These are phyloP conservation scores for Zaprionus africanus DNA, from an alignment of 1,140 invertebrate species.

Conservation along the genomic window DNA sequence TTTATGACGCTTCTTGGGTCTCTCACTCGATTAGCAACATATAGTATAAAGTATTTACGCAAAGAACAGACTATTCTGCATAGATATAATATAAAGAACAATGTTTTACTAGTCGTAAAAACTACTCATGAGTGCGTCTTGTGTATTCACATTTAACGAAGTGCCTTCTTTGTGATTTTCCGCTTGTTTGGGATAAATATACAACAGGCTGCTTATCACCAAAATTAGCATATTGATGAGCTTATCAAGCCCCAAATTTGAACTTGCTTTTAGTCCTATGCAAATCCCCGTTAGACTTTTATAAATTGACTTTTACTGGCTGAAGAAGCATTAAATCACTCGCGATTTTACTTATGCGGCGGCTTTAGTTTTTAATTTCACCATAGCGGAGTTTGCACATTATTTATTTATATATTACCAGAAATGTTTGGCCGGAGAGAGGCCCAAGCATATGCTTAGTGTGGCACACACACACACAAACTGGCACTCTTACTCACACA, in stretches of 20 bases:
- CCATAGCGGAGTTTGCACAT: slow-evolving; percentile 34
- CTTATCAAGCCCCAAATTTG: background rate
- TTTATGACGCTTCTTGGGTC: background rate
- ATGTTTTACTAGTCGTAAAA: background rate
- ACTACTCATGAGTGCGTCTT: background rate
- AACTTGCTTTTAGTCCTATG: background rate
- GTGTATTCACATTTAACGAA: background rate
- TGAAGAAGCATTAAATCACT: slow-evolving; percentile 35
- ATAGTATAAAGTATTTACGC: background rate
- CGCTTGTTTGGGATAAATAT: background rate
- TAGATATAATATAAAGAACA: background rate
- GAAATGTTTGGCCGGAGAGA: slow-evolving; percentile 26
- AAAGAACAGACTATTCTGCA: background rate
- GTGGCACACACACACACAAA: slow-evolving; percentile 11
- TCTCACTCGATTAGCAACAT: background rate
- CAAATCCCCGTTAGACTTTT: background rate
- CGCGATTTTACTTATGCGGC: slow-evolving; percentile 18
- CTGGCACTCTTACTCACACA: background rate
- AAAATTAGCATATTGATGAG: slow-evolving; percentile 32
- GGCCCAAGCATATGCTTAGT: slow-evolving; percentile 48
- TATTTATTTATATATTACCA: slow-evolving; percentile 72
- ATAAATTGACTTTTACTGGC: slow-evolving; percentile 18
- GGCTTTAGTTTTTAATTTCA: slow-evolving; percentile 61
- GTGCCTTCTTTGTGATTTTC: slow-evolving; percentile 5
- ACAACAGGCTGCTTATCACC: slow-evolving; percentile 5